Base-by-base conservation (phyloP, 2,888 invertebrate genomes). In the Aphodius sticticus region DNA sequence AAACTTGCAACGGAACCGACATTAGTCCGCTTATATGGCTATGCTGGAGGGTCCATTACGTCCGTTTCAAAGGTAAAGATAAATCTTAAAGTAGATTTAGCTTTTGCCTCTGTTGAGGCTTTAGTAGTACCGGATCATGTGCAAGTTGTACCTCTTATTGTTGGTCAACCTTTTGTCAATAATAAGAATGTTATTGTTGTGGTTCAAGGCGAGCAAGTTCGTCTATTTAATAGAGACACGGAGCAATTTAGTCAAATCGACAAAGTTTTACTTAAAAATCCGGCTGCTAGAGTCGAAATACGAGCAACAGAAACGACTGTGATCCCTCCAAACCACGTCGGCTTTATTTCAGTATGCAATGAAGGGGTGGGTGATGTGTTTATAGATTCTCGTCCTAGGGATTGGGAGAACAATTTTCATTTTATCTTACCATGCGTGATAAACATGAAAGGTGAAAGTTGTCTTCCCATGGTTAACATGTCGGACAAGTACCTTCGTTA, bases 121-220 rank as follows among this genome's bases (percentile, higher is more conserved):
- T 26, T 79, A 12, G 69, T 80, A n/a, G 76, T 76, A 14, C 76
- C 76, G 16, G 37, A 16, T 70, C 69, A 26, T 7, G 77, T 72
- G 4, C 79, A 80, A 69, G 36, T 37, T 14, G 74, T 79, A 16
- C 80, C 80, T 16, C n/a, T 80, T 35, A 69, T 80, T 16, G 69
- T 80, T 26, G 78, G 79, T 16, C 80, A 80, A 77, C 37, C 76
- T 9, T 80, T 80, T 75, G 6, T 80, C 12, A 80, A 80, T 36
- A 12, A 76, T 7, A 7, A 38, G 38, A 38, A 38, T 37, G 38
- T 37, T 26, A 12, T 76, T 16, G 14, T 38, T 12, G 36, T 76
- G 16, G 71, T 71, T 12, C 12, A 12, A 12, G 71, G 71, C 15
- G 71, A 71, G 9, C 16, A 9, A 35, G 15, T 71, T 9, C 16